Conservation (phyloP, 2,797 vertebrate genomes). For the Xenentodon cancila region DNA sequence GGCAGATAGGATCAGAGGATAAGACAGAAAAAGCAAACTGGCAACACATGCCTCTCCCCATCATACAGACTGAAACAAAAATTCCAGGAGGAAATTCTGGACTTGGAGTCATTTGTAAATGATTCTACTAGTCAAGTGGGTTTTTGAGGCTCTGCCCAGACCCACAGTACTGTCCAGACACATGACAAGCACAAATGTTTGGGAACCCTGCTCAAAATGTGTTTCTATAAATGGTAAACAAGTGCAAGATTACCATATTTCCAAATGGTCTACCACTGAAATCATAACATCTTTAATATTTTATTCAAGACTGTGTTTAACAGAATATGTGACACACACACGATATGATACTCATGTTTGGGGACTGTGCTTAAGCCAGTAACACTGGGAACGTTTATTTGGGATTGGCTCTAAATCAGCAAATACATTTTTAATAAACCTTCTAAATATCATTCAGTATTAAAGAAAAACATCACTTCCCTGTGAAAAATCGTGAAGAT, state of each 20-base stretch:
- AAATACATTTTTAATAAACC: neutral
- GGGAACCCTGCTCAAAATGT: no score
- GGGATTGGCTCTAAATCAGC: no score
- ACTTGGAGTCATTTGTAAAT: conserved; percentile 11
- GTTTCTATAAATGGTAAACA: no score
- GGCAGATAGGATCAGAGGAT: conserved; percentile 5
- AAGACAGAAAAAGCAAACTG: neutral
- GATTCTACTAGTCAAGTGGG: neutral
- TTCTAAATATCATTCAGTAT: neutral
- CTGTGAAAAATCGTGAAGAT: no score
- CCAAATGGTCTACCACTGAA: no score
- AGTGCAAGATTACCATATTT: no score
- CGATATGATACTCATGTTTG: no score
- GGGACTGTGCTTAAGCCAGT: neutral
- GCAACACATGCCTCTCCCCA: neutral
- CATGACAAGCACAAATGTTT: neutral
- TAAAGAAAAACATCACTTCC: neutral
- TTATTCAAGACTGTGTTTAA: no score
- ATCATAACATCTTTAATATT: no score
- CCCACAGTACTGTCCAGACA: neutral
- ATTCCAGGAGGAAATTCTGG: conserved; percentile 1
- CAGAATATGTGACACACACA: no score
- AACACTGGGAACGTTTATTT: neutral
- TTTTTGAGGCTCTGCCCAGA: neutral
- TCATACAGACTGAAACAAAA: neutral